Evolutionary conservation across 2,888 invertebrate genomes (phyloP), one percentile per base, ranked within the genome.

Genomic region (Endotricha flammealis): DNA sequence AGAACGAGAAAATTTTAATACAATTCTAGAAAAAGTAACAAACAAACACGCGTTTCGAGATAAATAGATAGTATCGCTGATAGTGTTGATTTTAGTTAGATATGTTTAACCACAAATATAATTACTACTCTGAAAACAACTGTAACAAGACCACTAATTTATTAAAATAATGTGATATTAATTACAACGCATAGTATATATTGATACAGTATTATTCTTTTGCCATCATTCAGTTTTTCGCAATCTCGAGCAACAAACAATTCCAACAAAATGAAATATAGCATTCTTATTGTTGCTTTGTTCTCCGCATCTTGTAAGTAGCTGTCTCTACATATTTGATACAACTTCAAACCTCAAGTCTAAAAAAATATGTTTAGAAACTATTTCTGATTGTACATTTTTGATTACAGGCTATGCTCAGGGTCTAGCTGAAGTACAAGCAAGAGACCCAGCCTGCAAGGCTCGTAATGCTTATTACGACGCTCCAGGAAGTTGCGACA

Each of bases 401-500:
- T n/a, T n/a, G n/a, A n/a, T n/a, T 7, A 27, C 41, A 51, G 48
- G 47, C 29, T 14, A 24, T 13, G 28, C 13, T 11, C 37, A 28
- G 10, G 29, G 6, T 4, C 22, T 32, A 10, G 2, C 20, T 16
- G 32, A 24, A 2, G 10, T 24, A 4, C 8, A 8, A 3, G 4
- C 29, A n/a, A 38, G 38, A 31, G 52, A 32, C 13, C 14, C 31
- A 4, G 91, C 49, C 13, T 73, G 73, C 43, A 42, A 38, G 10
- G 33, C 45, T 9, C 43, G 57, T 90, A 91, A 91, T 60, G 91
- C 89, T 1, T 89, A 91, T 30, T 90, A 88, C 52, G 85, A 91
- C 0, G 79, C 90, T 1, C 71, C 89, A 0, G 85, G 82, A 4
- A 90, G 90, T 53, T 94, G 94, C 57, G 94, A 94, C 60, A 88